Evolutionary conservation across 2,888 invertebrate species (phyloP).

Genomic region (Miltochrista miniata): DNA sequence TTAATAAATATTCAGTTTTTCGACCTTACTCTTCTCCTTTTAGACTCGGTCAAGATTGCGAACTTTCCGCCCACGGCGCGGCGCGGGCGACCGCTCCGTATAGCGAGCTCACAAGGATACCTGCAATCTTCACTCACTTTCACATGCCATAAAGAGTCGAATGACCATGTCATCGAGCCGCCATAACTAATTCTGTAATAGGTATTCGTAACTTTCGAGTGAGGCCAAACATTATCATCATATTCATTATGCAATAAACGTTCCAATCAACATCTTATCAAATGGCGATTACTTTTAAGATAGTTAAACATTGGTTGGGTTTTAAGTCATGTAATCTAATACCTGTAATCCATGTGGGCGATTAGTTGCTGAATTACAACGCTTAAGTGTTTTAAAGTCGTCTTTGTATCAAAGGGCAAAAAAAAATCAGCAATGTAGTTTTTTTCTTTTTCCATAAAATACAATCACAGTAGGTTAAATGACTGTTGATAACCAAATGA

Average conservation of each 20-base stretch:
- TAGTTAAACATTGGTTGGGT: not conserved
- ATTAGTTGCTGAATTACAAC: not conserved
- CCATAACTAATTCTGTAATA: not conserved
- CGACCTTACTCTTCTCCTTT: too few species aligned
- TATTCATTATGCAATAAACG: not conserved
- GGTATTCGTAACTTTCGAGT: not conserved
- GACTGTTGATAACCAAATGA: too few species aligned
- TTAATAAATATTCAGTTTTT: too few species aligned
- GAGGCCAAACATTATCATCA: not conserved
- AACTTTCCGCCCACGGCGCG: not conserved
- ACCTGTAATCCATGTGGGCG: not conserved
- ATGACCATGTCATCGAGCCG: not conserved
- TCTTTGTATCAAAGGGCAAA: not conserved
- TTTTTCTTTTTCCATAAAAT: too few species aligned
- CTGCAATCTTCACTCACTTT: not conserved
- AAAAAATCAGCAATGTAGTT: too few species aligned
- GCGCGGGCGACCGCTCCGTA: not conserved
- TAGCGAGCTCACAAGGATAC: not conserved
- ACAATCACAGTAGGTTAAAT: too few species aligned
- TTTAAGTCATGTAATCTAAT: not conserved
- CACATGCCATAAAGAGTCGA: not conserved
- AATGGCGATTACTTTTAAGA: not conserved
- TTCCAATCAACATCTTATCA: not conserved
- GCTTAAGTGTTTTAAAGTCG: not conserved
- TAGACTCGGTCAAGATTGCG: not conserved